phyloP scores from a whole-genome alignment of 2,888 invertebrate genomes.

The Dasypogon diadema region DNA sequence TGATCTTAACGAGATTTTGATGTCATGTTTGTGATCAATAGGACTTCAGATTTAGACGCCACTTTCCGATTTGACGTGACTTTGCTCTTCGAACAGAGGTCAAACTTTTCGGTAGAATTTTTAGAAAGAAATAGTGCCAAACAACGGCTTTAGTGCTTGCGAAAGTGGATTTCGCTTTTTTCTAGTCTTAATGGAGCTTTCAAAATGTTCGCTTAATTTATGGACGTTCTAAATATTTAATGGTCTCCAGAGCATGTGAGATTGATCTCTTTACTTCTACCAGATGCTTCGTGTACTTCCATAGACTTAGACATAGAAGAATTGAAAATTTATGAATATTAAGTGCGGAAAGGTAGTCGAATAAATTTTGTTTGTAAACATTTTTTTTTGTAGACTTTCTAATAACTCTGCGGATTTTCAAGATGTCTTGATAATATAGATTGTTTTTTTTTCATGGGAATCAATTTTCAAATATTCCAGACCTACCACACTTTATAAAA shows the following conservation, averaged over 20 bases:
- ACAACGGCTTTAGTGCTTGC: no score
- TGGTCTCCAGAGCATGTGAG: not conserved
- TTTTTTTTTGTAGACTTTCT: no score
- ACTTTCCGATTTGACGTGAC: not conserved
- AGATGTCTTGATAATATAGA: no score
- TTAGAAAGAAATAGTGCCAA: no score
- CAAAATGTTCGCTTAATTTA: not conserved
- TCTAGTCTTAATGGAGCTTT: not conserved
- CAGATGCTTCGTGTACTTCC: not conserved
- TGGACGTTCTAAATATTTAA: not conserved
- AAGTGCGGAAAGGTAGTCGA: no score
- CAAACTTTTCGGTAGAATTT: not conserved
- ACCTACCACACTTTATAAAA: no score
- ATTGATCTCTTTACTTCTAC: not conserved
- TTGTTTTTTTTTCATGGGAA: no score
- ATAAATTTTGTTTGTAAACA: no score
- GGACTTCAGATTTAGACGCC: not conserved
- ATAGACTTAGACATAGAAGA: not conserved
- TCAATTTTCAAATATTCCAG: no score
- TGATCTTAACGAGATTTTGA: conserved; percentile 20
- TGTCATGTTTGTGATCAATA: conserved; percentile 12
- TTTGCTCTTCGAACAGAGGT: not conserved
- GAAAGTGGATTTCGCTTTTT: no score
- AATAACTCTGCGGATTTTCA: no score
- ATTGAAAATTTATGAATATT: no score